Conservation (phyloP, 2,113 vertebrate genomes). For the Ctenodactylus gundi region DNA sequence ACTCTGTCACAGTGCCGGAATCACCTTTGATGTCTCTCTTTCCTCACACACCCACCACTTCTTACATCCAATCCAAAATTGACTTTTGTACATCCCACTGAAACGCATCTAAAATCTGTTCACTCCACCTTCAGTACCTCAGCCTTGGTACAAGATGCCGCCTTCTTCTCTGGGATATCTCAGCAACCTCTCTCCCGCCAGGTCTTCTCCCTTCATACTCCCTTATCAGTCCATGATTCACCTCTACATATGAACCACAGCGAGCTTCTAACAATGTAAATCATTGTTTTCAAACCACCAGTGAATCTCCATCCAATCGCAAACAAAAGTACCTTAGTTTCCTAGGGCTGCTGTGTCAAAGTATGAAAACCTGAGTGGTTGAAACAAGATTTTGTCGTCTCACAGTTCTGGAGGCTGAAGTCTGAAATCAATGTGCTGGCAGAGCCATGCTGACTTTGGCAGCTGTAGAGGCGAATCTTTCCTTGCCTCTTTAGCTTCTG, state of each 20-base stretch:
- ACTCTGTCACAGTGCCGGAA: not conserved
- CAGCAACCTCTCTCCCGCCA: not conserved
- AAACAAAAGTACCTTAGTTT: not conserved
- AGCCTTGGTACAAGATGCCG: not conserved
- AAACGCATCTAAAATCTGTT: not conserved
- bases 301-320: not conserved
- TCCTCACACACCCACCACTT: not conserved
- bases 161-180: not conserved
- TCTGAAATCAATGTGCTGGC: conserved; percentile 1
- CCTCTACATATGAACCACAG: not conserved
- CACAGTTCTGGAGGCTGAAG: not conserved
- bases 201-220: not conserved
- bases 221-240: not conserved
- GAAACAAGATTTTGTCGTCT: not conserved
- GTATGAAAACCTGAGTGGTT: not conserved
- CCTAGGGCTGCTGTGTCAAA: not conserved
- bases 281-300: conserved; percentile 24
- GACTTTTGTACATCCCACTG: not conserved
- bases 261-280: conserved; percentile 16
- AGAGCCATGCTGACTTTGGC: not conserved
- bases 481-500: not conserved
- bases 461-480: not conserved
- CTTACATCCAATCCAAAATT: not conserved
- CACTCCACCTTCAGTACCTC: not conserved
- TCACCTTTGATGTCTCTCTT: not conserved